Conservation (phyloP, 2,797 vertebrate genomes). For the Enteromius radiatus region DNA sequence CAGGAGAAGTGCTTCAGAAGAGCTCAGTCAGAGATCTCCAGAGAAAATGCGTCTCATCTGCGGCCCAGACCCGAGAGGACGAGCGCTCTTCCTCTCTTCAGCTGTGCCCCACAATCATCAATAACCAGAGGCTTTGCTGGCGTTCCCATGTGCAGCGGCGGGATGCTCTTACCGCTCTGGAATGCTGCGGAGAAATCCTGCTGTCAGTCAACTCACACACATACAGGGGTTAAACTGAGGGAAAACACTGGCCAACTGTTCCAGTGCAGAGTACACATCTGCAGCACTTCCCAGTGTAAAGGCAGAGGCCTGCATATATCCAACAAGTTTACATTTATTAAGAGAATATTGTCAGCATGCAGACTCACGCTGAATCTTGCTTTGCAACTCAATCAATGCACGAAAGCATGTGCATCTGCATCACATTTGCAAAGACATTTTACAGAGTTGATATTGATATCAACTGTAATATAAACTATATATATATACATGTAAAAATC, state of each 20-base stretch:
- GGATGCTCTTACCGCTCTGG: slow-evolving; percentile 37
- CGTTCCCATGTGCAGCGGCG: slow-evolving; percentile 55
- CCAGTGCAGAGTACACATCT: neutral
- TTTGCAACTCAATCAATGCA: neutral
- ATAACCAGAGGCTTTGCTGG: slow-evolving; percentile 61
- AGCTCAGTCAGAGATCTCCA: slow-evolving; percentile 51
- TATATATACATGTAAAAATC: too few relatives aligned
- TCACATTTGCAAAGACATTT: neutral
- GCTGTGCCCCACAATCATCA: slow-evolving; percentile 60
- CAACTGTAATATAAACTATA: too few relatives aligned
- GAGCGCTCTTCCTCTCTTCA: slow-evolving; percentile 57
- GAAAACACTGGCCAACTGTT: neutral
- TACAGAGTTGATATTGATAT: neutral
- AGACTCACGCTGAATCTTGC: neutral
- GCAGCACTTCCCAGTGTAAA: neutral
- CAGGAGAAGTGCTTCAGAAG: neutral
- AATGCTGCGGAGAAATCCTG: slow-evolving; percentile 56
- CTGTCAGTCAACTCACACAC: slow-evolving; percentile 43
- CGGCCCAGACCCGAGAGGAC: slow-evolving; percentile 48
- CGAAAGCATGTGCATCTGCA: neutral
- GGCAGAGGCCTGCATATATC: neutral
- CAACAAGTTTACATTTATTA: neutral
- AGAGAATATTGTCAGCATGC: neutral
- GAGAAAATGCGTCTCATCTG: slow-evolving; percentile 64
- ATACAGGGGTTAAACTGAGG: neutral